Percentiles rank a stretch among this genome's conserved stretches.
Evolutionary conservation across 2,888 invertebrate species (phyloP).

Genomic region (Eulithis testata): DNA sequence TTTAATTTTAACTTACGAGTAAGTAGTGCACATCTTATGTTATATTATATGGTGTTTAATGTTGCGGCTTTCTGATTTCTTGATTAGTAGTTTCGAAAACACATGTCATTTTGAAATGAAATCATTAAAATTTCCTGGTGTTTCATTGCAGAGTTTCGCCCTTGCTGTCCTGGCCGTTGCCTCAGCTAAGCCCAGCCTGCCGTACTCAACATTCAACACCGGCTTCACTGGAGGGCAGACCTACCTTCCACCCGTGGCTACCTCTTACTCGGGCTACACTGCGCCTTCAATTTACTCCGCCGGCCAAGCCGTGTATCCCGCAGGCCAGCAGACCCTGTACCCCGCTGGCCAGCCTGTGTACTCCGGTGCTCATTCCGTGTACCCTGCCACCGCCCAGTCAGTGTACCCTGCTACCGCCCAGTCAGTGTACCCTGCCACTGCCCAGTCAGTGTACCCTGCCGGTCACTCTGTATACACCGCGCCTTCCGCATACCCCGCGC

Average conservation of each 20-base stretch:
- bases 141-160: conserved; percentile 48
- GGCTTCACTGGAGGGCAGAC: conserved; percentile 11
- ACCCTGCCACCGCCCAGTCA: conserved; percentile 3
- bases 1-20: no score
- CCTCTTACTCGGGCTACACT: conserved; percentile 22
- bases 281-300: conserved; percentile 6
- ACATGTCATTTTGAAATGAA: not conserved
- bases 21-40: not conserved
- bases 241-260: conserved; percentile 15
- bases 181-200: conserved; percentile 48
- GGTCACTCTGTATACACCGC: not conserved
- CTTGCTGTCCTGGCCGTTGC: conserved; percentile 59
- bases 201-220: conserved; percentile 12
- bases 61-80: not conserved
- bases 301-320: conserved; percentile 1
- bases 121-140: no score
- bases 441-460: conserved; percentile 12
- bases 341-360: conserved; percentile 7
- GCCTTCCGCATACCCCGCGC: not conserved
- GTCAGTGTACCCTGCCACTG: conserved; percentile 7
- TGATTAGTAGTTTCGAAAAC: not conserved
- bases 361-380: conserved; percentile 8
- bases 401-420: conserved; percentile 11
- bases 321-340: conserved; percentile 13
- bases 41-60: not conserved